Evolutionary conservation across 1,140 invertebrate species (phyloP).

Genomic region (Zaprionus inermis): DNA sequence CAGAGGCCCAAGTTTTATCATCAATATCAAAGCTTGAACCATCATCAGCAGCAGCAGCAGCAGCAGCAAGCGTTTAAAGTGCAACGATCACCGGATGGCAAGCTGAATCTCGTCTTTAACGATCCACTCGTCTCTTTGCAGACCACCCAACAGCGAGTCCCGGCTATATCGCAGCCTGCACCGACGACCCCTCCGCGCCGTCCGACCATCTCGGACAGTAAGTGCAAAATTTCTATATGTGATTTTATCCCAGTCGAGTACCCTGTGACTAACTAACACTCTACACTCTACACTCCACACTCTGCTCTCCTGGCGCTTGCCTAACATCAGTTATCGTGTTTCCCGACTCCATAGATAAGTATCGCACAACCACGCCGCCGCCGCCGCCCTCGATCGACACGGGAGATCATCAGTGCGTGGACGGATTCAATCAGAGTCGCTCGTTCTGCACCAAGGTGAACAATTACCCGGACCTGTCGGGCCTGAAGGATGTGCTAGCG

Average conservation of each 20-base stretch:
- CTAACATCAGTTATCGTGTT: conserved; percentile 74
- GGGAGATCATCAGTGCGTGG: conserved; percentile 40
- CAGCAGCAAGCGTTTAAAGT: conserved; percentile 74
- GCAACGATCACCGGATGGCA: conserved; percentile 80
- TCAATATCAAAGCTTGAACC: conserved; percentile 73
- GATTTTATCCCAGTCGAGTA: neutral
- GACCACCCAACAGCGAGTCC: conserved; percentile 30
- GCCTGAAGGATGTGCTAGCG: conserved; percentile 54
- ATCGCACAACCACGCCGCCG: neutral
- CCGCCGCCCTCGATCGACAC: neutral
- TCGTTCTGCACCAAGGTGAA: conserved; percentile 75
- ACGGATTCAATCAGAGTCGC: conserved; percentile 49
- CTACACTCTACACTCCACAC: conserved; percentile 56
- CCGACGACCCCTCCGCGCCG: conserved; percentile 21
- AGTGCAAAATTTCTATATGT: conserved; percentile 39
- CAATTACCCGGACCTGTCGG: conserved; percentile 66
- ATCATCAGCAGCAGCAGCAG: conserved; percentile 38
- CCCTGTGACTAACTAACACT: conserved; percentile 58
- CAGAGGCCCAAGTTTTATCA: conserved; percentile 57
- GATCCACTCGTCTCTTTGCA: conserved; percentile 75
- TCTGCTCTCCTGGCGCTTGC: conserved; percentile 43
- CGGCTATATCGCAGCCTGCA: neutral
- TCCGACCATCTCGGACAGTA: conserved; percentile 51
- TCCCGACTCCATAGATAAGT: conserved; percentile 49
- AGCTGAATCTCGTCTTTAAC: conserved; percentile 83